phyloP scores from a whole-genome alignment of 2,888 invertebrate genomes.

The Unio delphinus region DNA sequence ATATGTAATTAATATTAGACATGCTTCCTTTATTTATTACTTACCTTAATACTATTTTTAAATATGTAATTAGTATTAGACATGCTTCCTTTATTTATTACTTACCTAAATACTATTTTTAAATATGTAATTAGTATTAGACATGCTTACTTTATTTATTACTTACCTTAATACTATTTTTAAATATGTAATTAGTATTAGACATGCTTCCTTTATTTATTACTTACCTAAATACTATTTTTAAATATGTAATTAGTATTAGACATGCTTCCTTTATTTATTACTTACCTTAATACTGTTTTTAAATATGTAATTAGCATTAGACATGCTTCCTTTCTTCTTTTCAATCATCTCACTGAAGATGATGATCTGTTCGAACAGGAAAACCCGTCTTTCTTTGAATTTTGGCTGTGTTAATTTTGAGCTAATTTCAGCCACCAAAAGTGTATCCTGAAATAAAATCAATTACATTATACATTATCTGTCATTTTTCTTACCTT shows the following conservation, averaged over 20 bases:
- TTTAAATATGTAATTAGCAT: conserved; percentile 95
- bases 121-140: conserved; percentile 94
- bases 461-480: too few relatives aligned
- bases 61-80: conserved; percentile 94
- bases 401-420: conserved; percentile 74
- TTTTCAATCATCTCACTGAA: conserved; percentile 93
- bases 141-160: conserved; percentile 81
- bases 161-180: conserved; percentile 88
- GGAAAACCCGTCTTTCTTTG: conserved; percentile 94
- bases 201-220: conserved; percentile 82
- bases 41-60: conserved; percentile 90
- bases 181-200: conserved; percentile 94
- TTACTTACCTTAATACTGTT: conserved; percentile 85
- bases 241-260: conserved; percentile 96
- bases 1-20: conserved; percentile 93
- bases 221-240: conserved; percentile 85
- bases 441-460: conserved; percentile 70
- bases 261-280: conserved; percentile 76
- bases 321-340: conserved; percentile 88
- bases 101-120: conserved; percentile 90
- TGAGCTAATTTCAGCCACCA: conserved; percentile 70
- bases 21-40: conserved; percentile 79
- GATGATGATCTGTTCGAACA: conserved; percentile 95
- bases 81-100: conserved; percentile 79
- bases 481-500: too few relatives aligned